A percentile compares a stretch with the other conserved stretches of the same genome.
phyloP scores from a whole-genome alignment of 2,113 vertebrate species.

The Myrmophylax atrothorax region DNA sequence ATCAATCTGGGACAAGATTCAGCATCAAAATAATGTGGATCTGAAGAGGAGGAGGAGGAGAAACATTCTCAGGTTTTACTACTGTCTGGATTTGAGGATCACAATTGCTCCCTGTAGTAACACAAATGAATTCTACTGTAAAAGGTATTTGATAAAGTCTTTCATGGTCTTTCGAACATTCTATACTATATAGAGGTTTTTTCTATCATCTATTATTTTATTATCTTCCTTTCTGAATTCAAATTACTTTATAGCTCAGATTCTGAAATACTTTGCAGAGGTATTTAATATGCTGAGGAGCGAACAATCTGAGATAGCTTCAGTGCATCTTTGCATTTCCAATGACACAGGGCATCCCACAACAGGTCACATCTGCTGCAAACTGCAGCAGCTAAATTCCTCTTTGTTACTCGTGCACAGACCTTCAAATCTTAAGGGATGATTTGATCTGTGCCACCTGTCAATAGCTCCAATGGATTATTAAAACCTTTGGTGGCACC shows the following conservation, averaged over 20 bases:
- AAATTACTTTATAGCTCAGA: constrained; percentile 32
- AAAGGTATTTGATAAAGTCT: constrained; percentile 56
- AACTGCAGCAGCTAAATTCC: background rate
- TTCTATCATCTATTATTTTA: constrained; percentile 54
- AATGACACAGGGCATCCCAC: constrained; percentile 5
- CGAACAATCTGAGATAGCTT: background rate
- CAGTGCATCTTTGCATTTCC: constrained; percentile 19
- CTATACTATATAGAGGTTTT: background rate
- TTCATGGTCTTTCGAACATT: constrained; percentile 37
- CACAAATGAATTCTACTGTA: constrained; percentile 48
- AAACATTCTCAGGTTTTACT: constrained; percentile 17
- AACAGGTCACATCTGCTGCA: constrained; percentile 22
- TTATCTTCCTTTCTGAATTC: constrained; percentile 62
- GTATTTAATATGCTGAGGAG: constrained; percentile 18
- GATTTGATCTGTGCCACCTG: background rate
- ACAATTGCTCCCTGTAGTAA: constrained; percentile 37
- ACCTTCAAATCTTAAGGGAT: background rate
- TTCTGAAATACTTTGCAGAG: constrained; percentile 11
- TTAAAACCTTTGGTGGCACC: background rate
- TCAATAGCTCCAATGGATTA: background rate
- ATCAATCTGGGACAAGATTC: background rate
- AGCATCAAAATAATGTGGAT: background rate
- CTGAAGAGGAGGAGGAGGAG: background rate
- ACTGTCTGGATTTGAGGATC: constrained; percentile 22
- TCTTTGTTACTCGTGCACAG: background rate